A percentile compares a stretch with the other conserved stretches of the same genome.
phyloP scores from a whole-genome alignment of 1,140 invertebrate genomes.

The Bradysia coprophila region DNA sequence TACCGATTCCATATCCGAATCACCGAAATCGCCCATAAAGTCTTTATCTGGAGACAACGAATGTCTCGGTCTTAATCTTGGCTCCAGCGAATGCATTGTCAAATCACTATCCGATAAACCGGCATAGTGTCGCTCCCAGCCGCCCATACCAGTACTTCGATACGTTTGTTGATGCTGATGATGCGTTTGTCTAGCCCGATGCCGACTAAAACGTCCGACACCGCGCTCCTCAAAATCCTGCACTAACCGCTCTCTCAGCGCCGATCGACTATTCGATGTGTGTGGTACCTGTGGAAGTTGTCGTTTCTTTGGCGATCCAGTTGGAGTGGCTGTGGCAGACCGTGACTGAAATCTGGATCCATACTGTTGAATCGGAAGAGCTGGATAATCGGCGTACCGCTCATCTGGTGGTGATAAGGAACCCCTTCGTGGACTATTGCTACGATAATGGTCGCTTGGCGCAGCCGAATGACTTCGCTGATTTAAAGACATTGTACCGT shows the following conservation, averaged over 20 bases:
- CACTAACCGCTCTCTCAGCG: conserved; percentile 38
- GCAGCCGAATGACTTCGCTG: conserved; percentile 27
- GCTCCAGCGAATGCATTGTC: conserved; percentile 32
- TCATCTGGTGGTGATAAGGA: conserved; percentile 23
- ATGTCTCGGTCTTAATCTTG: conserved; percentile 29
- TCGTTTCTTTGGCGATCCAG: conserved; percentile 85
- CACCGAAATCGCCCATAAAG: conserved; percentile 46
- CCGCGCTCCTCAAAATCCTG: conserved; percentile 75
- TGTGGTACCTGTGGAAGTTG: conserved; percentile 74
- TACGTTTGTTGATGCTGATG: conserved; percentile 39
- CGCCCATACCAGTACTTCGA: conserved; percentile 42
- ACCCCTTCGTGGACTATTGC: conserved; percentile 20
- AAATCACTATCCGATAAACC: conserved; percentile 69
- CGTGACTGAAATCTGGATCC: conserved; percentile 52
- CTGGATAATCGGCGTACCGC: conserved; percentile 24
- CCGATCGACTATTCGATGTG: conserved; percentile 12
- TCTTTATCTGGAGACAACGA: conserved; percentile 49
- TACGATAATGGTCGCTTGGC: conserved; percentile 23
- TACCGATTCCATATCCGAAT: conserved; percentile 79
- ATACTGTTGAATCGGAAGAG: conserved; percentile 24
- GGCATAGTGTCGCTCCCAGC: conserved; percentile 60
- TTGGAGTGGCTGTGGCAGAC: conserved; percentile 81
- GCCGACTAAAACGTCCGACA: conserved; percentile 37
- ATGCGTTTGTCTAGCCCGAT: conserved; percentile 37
- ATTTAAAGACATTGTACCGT: conserved; percentile 28